These are phyloP conservation scores for Campylomormyrus numenius DNA, from an alignment of 2,113 vertebrate species.

Conservation along the genomic window DNA sequence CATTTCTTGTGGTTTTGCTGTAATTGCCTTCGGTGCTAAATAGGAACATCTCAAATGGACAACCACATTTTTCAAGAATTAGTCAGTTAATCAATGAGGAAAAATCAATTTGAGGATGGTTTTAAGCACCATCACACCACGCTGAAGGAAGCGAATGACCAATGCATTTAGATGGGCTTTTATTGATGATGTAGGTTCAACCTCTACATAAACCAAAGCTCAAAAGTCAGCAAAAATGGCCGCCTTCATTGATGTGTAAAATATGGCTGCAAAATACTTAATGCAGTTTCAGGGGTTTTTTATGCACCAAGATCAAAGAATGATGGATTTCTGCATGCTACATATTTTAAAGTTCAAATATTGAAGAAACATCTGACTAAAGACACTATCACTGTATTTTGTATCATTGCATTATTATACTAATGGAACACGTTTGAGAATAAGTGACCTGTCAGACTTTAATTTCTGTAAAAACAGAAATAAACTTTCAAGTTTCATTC, in stretches of 20 bases:
- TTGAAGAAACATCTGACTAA: neutral
- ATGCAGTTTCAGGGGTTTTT: neutral
- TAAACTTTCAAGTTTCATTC: neutral
- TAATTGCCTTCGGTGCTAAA: neutral
- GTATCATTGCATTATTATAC: neutral
- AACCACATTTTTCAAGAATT: slow-evolving; percentile 16
- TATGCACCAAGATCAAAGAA: neutral
- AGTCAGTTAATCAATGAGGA: slow-evolving; percentile 5
- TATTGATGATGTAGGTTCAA: neutral
- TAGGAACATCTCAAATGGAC: slow-evolving; percentile 3
- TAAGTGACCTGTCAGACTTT: neutral
- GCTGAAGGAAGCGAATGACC: neutral
- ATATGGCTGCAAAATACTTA: neutral
- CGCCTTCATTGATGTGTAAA: neutral
- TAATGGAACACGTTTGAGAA: neutral
- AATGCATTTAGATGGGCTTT: neutral
- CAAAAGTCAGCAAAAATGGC: neutral
- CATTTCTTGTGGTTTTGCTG: slow-evolving; percentile 14
- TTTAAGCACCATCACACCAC: neutral
- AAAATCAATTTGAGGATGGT: neutral
- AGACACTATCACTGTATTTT: neutral
- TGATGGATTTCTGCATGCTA: neutral
- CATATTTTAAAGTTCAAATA: neutral
- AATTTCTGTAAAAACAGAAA: neutral
- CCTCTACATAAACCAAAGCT: neutral